phyloP scores from a whole-genome alignment of 2,113 vertebrate species.

The Ceyx cyanopectus region DNA sequence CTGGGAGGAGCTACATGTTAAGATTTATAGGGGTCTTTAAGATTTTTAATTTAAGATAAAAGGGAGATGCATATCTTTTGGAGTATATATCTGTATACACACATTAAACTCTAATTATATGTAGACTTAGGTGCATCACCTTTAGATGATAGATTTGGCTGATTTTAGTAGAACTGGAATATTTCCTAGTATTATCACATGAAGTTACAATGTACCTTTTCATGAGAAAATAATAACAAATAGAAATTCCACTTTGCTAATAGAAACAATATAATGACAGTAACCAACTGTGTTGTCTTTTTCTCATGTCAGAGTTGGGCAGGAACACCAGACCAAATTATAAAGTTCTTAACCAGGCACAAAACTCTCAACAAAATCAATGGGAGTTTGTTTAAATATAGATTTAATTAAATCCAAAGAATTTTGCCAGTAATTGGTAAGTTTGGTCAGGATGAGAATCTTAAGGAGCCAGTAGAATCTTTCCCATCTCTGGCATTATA shows the following conservation, averaged over 20 bases:
- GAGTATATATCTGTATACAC: background rate
- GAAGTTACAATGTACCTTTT: background rate
- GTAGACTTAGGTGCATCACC: background rate
- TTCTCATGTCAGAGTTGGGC: background rate
- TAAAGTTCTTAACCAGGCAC: constrained; percentile 13
- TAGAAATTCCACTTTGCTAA: background rate
- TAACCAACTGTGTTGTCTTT: constrained; percentile 1
- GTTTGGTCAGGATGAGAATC: background rate
- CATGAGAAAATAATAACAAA: constrained; percentile 24
- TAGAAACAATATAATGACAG: background rate
- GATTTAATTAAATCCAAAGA: constrained; percentile 49
- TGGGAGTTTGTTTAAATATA: constrained; percentile 22
- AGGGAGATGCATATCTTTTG: background rate
- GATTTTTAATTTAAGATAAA: constrained; percentile 33
- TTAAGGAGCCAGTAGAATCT: constrained; percentile 1
- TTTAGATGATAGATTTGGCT: background rate
- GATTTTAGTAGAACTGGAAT: background rate
- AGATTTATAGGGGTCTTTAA: background rate
- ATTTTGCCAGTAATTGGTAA: background rate
- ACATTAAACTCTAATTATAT: background rate
- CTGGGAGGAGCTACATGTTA: background rate
- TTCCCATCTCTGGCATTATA: constrained; percentile 65
- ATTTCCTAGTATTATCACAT: background rate
- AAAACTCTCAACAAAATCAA: constrained; percentile 39
- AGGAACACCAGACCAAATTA: background rate